Evolutionary conservation across 37 sponge, comb jelly and placozoan species (phyloP).

Genomic region (Cliona cf. orientalis): DNA sequence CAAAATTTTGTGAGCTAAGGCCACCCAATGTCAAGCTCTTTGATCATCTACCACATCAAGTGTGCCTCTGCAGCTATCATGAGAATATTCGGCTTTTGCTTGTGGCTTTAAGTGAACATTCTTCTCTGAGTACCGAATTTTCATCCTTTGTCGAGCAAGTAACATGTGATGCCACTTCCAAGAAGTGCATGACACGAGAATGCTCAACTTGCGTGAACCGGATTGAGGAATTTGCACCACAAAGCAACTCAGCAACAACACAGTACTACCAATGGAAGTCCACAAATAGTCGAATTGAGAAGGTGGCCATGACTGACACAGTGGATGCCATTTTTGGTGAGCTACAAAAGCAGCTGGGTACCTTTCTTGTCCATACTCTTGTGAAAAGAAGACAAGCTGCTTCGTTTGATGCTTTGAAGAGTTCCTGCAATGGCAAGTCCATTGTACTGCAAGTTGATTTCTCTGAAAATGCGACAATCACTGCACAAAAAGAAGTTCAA

Average conservation of each 20-base stretch:
- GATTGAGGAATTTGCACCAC: constrained; percentile 26
- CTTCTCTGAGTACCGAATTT: constrained; percentile 12
- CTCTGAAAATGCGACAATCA: constrained; percentile 32
- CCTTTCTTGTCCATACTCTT: constrained; percentile 33
- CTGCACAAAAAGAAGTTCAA: constrained; percentile 17
- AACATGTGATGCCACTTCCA: constrained; percentile 30
- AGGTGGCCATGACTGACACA: constrained; percentile 14
- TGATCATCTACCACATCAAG: constrained; percentile 40
- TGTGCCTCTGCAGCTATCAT: constrained; percentile 13
- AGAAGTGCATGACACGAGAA: constrained; percentile 22
- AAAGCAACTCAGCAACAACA: background rate
- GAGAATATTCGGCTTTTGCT: constrained; percentile 51
- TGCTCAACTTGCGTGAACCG: constrained; percentile 13
- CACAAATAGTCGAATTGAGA: constrained; percentile 8
- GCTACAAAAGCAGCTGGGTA: constrained; percentile 11
- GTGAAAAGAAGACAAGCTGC: constrained; percentile 36
- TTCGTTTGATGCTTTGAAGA: background rate
- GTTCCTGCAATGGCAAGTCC: constrained; percentile 8
- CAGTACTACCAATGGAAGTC: constrained; percentile 25
- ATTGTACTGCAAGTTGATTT: constrained; percentile 44
- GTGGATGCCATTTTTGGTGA: constrained; percentile 9
- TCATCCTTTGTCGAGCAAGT: constrained; percentile 14
- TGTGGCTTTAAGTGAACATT: constrained; percentile 31
- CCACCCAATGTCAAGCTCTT: constrained; percentile 45
- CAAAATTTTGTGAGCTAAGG: constrained; percentile 27